phyloP scores from a whole-genome alignment of 2,888 invertebrate species.

The Prenolepis imparis region DNA sequence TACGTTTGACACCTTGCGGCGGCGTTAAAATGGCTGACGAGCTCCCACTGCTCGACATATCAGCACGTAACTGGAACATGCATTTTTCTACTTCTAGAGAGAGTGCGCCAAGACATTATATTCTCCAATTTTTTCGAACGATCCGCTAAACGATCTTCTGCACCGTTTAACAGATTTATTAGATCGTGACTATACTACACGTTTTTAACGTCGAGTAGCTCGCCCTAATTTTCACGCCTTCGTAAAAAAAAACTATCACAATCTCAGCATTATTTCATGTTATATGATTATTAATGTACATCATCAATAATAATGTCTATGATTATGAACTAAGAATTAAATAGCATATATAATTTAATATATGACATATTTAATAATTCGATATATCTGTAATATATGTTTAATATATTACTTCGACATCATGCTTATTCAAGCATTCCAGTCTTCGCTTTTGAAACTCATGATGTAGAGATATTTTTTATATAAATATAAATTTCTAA shows the following conservation, averaged over 20 bases:
- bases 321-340: slow-evolving; percentile 1
- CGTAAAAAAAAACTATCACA: neutral
- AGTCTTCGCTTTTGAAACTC: neutral
- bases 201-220: neutral
- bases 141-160: neutral
- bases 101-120: slow-evolving; percentile 26
- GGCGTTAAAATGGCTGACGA: slow-evolving; percentile 24
- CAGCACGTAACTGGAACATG: slow-evolving; percentile 44
- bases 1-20: neutral
- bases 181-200: slow-evolving; percentile 36
- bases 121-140: slow-evolving; percentile 10
- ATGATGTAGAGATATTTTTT: neutral
- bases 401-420: neutral
- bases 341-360: neutral
- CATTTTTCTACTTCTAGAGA: slow-evolving; percentile 58
- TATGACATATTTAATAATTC: too few species aligned
- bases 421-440: neutral
- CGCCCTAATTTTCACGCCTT: slow-evolving; percentile 30
- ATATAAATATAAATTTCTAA: neutral
- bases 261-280: neutral
- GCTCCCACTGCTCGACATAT: slow-evolving; percentile 21
- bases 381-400: neutral
- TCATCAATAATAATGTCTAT: neutral
- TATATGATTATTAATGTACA: neutral
- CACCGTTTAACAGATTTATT: slow-evolving; percentile 40